Percentiles rank a stretch among this genome's conserved stretches.
phyloP scores from a whole-genome alignment of 2,797 vertebrate species.

The Paratrypauchen microcephalus region DNA sequence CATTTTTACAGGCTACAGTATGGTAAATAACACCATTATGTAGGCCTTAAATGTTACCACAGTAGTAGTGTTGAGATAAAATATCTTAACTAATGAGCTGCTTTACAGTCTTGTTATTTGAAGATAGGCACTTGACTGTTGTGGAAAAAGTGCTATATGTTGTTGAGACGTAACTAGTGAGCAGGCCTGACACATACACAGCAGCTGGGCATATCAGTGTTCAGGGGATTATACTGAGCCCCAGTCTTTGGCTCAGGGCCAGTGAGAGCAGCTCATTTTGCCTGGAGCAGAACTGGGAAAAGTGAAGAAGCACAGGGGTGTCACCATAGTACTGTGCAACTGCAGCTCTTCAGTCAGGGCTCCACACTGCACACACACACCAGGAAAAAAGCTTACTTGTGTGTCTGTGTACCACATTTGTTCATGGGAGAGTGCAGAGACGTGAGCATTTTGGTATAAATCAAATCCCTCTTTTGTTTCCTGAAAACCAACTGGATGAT shows the following conservation, averaged over 20 bases:
- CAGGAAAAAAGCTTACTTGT: neutral
- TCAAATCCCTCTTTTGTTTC: constrained; percentile 73
- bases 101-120: constrained; percentile 25
- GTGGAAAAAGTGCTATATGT: constrained; percentile 26
- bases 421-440: constrained; percentile 30
- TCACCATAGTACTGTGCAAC: constrained; percentile 33
- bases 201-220: constrained; percentile 57
- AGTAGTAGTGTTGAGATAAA: constrained; percentile 19
- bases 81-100: constrained; percentile 29
- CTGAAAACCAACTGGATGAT: constrained; percentile 44
- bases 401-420: constrained; percentile 6
- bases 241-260: constrained; percentile 52
- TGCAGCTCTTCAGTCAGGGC: constrained; percentile 23
- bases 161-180: constrained; percentile 36
- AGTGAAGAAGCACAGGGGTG: constrained; percentile 16
- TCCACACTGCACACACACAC: neutral
- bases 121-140: constrained; percentile 26
- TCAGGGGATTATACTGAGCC: constrained; percentile 42
- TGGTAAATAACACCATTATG: neutral
- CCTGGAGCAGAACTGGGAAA: constrained; percentile 21
- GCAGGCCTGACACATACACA: constrained; percentile 27
- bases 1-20: neutral
- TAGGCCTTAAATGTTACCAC: constrained; percentile 23
- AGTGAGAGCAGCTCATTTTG: constrained; percentile 39
- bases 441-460: constrained; percentile 29